Evolutionary conservation across 64 coral and sea anemone species (phyloP).

Genomic region (Montipora sp.): DNA sequence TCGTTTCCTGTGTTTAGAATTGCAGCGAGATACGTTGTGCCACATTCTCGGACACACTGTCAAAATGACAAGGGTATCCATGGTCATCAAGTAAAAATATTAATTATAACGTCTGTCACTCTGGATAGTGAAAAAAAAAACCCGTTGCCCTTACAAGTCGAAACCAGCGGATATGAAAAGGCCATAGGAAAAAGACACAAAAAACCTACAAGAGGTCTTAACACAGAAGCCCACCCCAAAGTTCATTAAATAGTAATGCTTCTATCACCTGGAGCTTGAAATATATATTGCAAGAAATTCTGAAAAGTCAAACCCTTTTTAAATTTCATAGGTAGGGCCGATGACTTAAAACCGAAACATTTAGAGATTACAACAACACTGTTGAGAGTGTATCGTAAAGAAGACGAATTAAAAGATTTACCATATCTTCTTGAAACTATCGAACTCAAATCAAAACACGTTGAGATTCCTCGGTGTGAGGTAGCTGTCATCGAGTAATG

Average conservation of each 20-base stretch:
- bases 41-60: background rate
- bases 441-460: conserved; percentile 30
- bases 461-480: conserved; percentile 12
- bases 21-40: conserved; percentile 1
- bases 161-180: conserved; percentile 1
- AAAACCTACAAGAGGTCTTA: conserved; percentile 33
- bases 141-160: background rate
- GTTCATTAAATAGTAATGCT: conserved; percentile 53
- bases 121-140: background rate
- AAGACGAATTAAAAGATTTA: conserved; percentile 51
- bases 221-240: conserved; percentile 15
- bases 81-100: background rate
- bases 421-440: conserved; percentile 35
- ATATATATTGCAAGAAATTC: conserved; percentile 12
- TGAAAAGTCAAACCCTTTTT: background rate
- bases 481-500: conserved; percentile 44
- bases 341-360: background rate
- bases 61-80: conserved; percentile 5
- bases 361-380: background rate
- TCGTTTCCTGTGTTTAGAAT: conserved; percentile 40
- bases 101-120: conserved; percentile 51
- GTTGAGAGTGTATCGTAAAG: background rate
- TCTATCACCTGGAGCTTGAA: background rate
- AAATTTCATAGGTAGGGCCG: background rate
- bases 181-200: background rate